These are phyloP conservation scores for Chaetops frenatus DNA, from an alignment of 2,113 vertebrate species.

Conservation along the genomic window DNA sequence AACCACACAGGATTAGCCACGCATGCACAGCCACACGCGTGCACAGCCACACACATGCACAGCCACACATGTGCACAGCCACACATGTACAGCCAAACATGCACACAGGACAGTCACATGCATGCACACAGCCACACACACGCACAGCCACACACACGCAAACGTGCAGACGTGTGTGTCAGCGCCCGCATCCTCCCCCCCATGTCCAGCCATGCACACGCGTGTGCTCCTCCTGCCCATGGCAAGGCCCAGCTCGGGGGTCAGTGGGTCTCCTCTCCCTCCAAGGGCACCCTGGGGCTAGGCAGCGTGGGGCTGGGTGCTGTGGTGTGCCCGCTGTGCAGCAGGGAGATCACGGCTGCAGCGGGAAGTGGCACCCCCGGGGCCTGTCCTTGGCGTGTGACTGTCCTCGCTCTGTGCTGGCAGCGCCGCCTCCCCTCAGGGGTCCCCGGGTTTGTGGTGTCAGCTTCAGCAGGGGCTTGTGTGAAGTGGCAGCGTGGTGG, in stretches of 20 bases:
- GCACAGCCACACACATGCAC: not conserved
- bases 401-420: not conserved
- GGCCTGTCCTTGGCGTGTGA: not conserved
- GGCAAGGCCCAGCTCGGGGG: not conserved
- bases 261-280: not conserved
- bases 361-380: not conserved
- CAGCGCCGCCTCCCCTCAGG: not conserved
- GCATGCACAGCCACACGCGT: not conserved
- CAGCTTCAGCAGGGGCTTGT: not conserved
- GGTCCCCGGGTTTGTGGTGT: not conserved
- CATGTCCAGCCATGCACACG: fast-evolving
- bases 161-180: fast-evolving
- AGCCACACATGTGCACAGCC: not conserved
- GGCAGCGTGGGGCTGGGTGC: not conserved
- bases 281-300: not conserved
- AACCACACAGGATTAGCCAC: not conserved
- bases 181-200: fast-evolving
- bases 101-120: no score
- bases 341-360: fast-evolving
- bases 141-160: no score
- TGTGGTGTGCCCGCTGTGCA: fast-evolving
- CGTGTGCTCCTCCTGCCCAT: not conserved
- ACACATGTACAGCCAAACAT: no score
- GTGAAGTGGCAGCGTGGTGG: not conserved
- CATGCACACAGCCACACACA: not conserved